phyloP scores from a whole-genome alignment of 2,888 invertebrate genomes.

The Bombyx huttoni region DNA sequence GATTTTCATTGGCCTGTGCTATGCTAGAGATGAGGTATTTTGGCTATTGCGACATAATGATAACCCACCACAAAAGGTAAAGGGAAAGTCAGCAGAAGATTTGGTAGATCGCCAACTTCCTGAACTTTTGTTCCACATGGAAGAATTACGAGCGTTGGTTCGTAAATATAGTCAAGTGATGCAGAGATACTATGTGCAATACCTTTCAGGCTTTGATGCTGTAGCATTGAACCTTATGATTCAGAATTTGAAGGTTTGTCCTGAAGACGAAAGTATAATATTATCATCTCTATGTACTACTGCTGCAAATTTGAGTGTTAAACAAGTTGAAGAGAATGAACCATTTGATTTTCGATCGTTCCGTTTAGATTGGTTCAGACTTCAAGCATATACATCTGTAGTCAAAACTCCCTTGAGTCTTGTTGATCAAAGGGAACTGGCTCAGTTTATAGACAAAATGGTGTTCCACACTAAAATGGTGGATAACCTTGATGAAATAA shows the following conservation, averaged over 20 bases:
- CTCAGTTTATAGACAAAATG: slow-evolving; percentile 93
- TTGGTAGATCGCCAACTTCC: slow-evolving; percentile 96
- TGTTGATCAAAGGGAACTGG: slow-evolving; percentile 87
- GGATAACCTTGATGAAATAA: slow-evolving; percentile 96
- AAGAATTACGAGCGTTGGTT: slow-evolving; percentile 94
- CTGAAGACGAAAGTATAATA: slow-evolving; percentile 96
- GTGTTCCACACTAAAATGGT: slow-evolving; percentile 98
- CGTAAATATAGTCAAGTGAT: slow-evolving; percentile 97
- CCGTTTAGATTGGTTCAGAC: slow-evolving; percentile 96
- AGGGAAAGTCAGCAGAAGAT: slow-evolving; percentile 91
- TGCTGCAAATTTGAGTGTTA: slow-evolving; percentile 87
- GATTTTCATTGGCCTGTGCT: slow-evolving; percentile 96
- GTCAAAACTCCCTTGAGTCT: slow-evolving; percentile 84
- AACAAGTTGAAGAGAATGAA: slow-evolving; percentile 97
- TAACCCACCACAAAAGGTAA: slow-evolving; percentile 92
- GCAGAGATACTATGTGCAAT: slow-evolving; percentile 98
- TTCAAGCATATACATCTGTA: slow-evolving; percentile 94
- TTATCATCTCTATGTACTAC: slow-evolving; percentile 93
- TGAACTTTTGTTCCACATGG: slow-evolving; percentile 97
- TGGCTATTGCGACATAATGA: slow-evolving; percentile 98
- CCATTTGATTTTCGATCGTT: slow-evolving; percentile 96
- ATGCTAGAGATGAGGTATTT: slow-evolving; percentile 96
- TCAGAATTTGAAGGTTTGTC: slow-evolving; percentile 86
- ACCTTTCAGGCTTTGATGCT: slow-evolving; percentile 96
- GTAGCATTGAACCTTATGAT: slow-evolving; percentile 89